phyloP scores from a whole-genome alignment of 64 coral and sea anemone genomes.

The Platygyra sinensis region DNA sequence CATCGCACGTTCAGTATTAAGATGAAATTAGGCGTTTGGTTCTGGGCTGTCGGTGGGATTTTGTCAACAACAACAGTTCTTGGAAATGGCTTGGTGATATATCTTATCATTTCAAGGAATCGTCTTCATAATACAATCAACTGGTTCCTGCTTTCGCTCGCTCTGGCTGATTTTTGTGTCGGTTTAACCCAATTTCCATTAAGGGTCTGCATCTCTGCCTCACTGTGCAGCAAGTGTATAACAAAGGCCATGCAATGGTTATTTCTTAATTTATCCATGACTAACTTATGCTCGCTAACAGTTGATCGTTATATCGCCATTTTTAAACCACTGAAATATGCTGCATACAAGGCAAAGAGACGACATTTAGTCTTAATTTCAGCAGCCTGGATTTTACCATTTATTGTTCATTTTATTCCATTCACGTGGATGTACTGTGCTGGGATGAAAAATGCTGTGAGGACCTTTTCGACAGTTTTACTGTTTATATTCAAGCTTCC shows the following conservation, averaged over 20 bases:
- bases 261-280: conserved; percentile 12
- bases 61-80: background rate
- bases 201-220: background rate
- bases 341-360: conserved; percentile 17
- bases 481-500: no score
- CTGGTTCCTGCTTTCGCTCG: background rate
- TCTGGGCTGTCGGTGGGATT: background rate
- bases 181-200: background rate
- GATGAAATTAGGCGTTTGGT: no score
- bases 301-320: conserved; percentile 50
- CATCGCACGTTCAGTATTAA: no score
- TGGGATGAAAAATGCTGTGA: background rate
- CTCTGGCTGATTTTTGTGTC: background rate
- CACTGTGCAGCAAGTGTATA: background rate
- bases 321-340: conserved; percentile 36
- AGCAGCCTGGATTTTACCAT: conserved; percentile 33
- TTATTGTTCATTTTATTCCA: conserved; percentile 9
- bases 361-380: background rate
- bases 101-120: conserved; percentile 2
- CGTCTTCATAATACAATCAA: conserved; percentile 2
- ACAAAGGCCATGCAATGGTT: background rate
- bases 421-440: background rate
- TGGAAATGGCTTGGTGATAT: background rate
- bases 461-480: background rate
- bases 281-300: conserved; percentile 45